These are phyloP conservation scores for Corydoras maculifer DNA, from an alignment of 2,113 vertebrate species.

Conservation along the genomic window DNA sequence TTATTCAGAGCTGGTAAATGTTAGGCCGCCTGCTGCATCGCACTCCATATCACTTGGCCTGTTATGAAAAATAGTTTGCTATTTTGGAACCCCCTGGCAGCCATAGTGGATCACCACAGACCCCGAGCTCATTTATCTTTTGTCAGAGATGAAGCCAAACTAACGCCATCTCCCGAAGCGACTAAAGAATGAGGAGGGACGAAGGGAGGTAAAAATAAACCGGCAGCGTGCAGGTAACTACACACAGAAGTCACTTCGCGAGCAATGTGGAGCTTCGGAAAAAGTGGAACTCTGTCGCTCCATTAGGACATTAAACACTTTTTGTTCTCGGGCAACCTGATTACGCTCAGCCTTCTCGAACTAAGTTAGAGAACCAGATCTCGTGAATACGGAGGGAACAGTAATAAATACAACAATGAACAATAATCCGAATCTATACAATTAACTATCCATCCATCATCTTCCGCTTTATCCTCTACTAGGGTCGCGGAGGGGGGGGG, in stretches of 20 bases:
- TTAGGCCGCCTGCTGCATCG: slow-evolving; percentile 84
- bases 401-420: no score
- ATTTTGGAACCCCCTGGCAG: slow-evolving; percentile 99
- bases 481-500: no score
- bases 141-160: slow-evolving; percentile 98
- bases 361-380: slow-evolving; percentile 33
- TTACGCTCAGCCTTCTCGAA: slow-evolving; percentile 33
- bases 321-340: slow-evolving; percentile 48
- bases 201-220: slow-evolving; percentile 91
- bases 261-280: slow-evolving; percentile 78
- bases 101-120: slow-evolving; percentile 90
- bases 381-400: slow-evolving; percentile 9
- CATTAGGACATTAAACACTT: slow-evolving; percentile 50
- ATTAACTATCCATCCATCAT: no score
- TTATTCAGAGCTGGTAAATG: slow-evolving; percentile 78
- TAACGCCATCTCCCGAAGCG: slow-evolving; percentile 89
- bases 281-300: slow-evolving; percentile 69
- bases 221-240: slow-evolving; percentile 71
- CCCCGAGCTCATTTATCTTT: slow-evolving; percentile 99
- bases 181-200: slow-evolving; percentile 91
- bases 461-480: no score
- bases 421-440: no score
- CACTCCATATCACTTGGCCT: slow-evolving; percentile 88
- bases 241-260: slow-evolving; percentile 74
- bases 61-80: slow-evolving; percentile 99